These are phyloP conservation scores for Onychomys leucogaster DNA, from an alignment of 2,797 vertebrate genomes.

Conservation along the genomic window DNA sequence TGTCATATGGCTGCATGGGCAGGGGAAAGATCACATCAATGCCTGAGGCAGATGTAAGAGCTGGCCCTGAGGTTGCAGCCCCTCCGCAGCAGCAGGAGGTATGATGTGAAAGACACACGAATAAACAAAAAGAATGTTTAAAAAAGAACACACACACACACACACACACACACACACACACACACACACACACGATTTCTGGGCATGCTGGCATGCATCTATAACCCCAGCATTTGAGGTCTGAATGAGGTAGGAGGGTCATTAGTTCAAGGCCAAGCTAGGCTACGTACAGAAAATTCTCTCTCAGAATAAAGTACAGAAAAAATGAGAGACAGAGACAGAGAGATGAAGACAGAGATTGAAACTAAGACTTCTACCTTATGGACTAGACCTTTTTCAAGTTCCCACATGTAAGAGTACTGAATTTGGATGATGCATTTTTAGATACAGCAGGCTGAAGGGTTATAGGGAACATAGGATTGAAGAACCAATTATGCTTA, in stretches of 20 bases:
- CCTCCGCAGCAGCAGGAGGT: neutral
- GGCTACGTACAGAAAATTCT: neutral
- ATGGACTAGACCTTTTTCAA: neutral
- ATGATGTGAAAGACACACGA: too few relatives aligned
- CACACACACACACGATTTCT: neutral
- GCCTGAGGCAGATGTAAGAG: neutral
- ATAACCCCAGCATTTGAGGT: neutral
- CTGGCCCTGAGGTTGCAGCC: neutral
- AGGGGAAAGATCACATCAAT: neutral
- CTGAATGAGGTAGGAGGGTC: neutral
- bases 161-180: too few relatives aligned
- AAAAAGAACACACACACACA: neutral
- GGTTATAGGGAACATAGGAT: neutral
- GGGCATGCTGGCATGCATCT: neutral
- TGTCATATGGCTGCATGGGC: neutral
- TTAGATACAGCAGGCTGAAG: neutral
- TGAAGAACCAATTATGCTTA: neutral
- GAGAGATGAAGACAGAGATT: neutral
- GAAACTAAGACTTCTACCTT: neutral
- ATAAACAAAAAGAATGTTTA: too few relatives aligned
- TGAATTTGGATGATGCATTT: neutral
- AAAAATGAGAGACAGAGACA: neutral
- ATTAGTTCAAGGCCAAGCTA: neutral
- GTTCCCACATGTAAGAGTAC: neutral
- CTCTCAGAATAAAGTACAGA: neutral